A percentile compares a stretch with the other conserved stretches of the same genome.
Conservation (phyloP, 2,888 invertebrate genomes). For the Drosophila incognita region DNA sequence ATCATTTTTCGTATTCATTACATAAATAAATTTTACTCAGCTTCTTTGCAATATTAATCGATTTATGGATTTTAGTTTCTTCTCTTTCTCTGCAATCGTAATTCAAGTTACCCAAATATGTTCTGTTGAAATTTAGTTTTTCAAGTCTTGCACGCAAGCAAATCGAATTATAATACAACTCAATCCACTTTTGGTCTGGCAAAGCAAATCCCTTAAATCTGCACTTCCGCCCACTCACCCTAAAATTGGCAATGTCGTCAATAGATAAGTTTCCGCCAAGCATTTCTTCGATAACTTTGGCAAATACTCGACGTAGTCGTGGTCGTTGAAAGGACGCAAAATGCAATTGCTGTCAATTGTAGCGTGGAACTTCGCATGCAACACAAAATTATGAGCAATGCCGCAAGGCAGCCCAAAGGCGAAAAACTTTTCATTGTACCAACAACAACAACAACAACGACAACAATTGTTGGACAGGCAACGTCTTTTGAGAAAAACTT, state of each 20-base stretch:
- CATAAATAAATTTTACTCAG: background rate
- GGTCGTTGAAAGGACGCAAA: slow-evolving; percentile 21
- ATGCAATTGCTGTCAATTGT: slow-evolving; percentile 78
- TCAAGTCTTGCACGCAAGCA: slow-evolving; percentile 10
- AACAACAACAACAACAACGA: slow-evolving; percentile 25
- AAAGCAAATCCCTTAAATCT: slow-evolving; percentile 15
- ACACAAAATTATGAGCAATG: slow-evolving; percentile 64
- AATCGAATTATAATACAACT: slow-evolving; percentile 44
- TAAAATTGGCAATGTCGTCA: slow-evolving; percentile 59
- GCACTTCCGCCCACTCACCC: background rate
- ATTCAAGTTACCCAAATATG: background rate
- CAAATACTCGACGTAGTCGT: slow-evolving; percentile 38
- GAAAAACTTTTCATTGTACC: slow-evolving; percentile 43
- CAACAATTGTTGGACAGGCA: slow-evolving; percentile 31
- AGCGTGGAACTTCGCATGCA: slow-evolving; percentile 65
- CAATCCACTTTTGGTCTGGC: slow-evolving; percentile 45
- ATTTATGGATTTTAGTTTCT: background rate
- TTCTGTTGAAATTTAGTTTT: slow-evolving; percentile 7
- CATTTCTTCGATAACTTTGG: slow-evolving; percentile 57
- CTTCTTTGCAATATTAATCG: background rate
- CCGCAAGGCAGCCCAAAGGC: slow-evolving; percentile 43
- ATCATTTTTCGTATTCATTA: background rate
- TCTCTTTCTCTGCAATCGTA: background rate
- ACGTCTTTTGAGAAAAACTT: slow-evolving; percentile 37
- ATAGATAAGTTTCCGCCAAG: slow-evolving; percentile 50